A percentile compares a stretch with the other conserved stretches of the same genome.
Evolutionary conservation across 2,797 vertebrate species (phyloP).

Genomic region (Paguma larvata): DNA sequence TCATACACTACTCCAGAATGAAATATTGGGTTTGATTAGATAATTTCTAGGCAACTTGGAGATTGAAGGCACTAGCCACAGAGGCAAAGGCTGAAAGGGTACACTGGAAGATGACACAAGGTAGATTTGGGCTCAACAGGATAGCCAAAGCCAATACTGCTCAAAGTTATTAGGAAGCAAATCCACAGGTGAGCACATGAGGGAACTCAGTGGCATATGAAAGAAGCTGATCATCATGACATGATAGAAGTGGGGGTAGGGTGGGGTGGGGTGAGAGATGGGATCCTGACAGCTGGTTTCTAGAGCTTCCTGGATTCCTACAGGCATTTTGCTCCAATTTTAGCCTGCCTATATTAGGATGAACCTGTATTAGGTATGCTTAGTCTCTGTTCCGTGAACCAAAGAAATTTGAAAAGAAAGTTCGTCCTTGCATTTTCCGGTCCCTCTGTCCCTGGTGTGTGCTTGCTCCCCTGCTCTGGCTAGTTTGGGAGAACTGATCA

Average conservation of each 20-base stretch:
- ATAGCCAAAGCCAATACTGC: neutral
- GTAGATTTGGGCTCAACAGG: neutral
- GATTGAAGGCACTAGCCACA: neutral
- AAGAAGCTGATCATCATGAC: neutral
- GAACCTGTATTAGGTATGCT: neutral
- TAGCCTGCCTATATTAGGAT: neutral
- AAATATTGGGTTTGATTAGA: neutral
- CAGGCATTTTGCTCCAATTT: neutral
- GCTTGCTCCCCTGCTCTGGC: neutral
- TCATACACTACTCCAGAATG: neutral
- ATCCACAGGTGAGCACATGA: neutral
- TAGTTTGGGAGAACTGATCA: neutral
- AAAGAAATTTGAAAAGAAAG: neutral
- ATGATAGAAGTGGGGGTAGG: accelerated
- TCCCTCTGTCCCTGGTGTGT: too few species aligned
- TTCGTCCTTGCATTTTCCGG: neutral
- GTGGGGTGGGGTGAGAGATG: neutral
- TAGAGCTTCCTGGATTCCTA: neutral
- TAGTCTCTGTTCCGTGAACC: neutral
- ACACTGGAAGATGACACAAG: neutral
- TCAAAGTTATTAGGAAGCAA: neutral
- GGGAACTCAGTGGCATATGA: neutral
- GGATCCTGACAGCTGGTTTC: neutral
- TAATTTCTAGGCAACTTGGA: slow-evolving; percentile 29
- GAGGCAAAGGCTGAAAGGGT: neutral